A percentile compares a stretch with the other conserved stretches of the same genome.
Evolutionary conservation across 2,797 vertebrate species (phyloP).

Genomic region (Chloroceryle inda): DNA sequence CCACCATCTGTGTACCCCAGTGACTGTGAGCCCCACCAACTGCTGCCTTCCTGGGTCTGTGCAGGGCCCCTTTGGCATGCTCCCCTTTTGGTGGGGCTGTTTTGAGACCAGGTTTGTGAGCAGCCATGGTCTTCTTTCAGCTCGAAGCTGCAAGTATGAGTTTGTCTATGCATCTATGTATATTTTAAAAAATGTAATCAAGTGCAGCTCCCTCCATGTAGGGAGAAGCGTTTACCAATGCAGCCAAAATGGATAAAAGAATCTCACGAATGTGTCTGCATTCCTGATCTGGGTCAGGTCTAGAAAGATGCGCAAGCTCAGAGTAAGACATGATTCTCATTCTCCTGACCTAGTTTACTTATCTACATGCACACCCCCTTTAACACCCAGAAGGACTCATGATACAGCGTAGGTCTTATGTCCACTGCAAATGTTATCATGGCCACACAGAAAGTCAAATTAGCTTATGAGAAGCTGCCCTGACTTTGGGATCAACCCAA

Average conservation of each 20-base stretch:
- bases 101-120: not conserved
- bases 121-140: not conserved
- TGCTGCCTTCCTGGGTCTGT: not conserved
- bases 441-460: not conserved
- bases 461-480: not conserved
- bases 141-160: accelerated
- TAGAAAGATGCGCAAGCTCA: not conserved
- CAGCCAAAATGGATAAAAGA: not conserved
- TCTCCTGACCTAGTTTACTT: not conserved
- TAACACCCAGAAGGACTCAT: not conserved
- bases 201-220: not conserved
- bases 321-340: not conserved
- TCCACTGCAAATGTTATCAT: not conserved
- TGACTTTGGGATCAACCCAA: not conserved
- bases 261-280: not conserved
- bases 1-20: accelerated
- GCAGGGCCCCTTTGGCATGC: not conserved
- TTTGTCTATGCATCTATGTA: not conserved
- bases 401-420: not conserved
- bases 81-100: not conserved
- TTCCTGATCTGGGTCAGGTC: not conserved
- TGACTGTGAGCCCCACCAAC: not conserved
- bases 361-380: accelerated
- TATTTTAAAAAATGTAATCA: not conserved
- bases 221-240: not conserved